phyloP scores from a whole-genome alignment of 2,113 vertebrate species.

The Carettochelys insculpta region DNA sequence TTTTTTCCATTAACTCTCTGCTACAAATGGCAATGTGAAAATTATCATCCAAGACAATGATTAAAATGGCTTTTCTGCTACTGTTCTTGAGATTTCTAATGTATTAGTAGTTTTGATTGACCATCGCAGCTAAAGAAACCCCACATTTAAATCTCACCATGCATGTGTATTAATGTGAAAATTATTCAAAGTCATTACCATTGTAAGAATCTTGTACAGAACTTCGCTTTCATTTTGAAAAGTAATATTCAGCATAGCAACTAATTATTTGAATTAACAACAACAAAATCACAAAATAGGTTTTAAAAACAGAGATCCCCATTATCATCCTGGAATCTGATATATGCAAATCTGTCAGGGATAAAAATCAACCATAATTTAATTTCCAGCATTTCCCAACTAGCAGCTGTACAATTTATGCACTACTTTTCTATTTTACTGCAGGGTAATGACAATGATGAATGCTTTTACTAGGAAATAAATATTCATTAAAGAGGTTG shows the following conservation, averaged over 20 bases:
- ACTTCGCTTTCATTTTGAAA: slow-evolving; percentile 10
- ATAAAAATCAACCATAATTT: slow-evolving; percentile 77
- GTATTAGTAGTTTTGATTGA: background rate
- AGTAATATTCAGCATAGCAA: slow-evolving; percentile 37
- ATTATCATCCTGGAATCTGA: slow-evolving; percentile 64
- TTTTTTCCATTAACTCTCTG: background rate
- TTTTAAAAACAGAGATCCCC: slow-evolving; percentile 45
- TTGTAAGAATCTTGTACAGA: background rate
- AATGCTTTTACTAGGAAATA: slow-evolving; percentile 77
- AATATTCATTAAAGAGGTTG: slow-evolving; percentile 75
- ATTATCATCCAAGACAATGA: background rate
- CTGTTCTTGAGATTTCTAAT: background rate
- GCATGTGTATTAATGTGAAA: background rate
- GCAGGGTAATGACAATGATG: slow-evolving; percentile 77
- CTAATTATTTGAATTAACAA: slow-evolving; percentile 28
- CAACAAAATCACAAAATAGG: slow-evolving; percentile 14
- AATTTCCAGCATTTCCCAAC: slow-evolving; percentile 72
- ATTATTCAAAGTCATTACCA: background rate
- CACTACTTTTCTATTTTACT: slow-evolving; percentile 72
- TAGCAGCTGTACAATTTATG: slow-evolving; percentile 71
- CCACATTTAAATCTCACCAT: background rate
- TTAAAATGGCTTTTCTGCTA: background rate
- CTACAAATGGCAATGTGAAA: background rate
- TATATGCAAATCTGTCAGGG: slow-evolving; percentile 64
- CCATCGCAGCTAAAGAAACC: background rate